Conservation (phyloP, 2,113 vertebrate genomes). For the Ochotona princeps region DNA sequence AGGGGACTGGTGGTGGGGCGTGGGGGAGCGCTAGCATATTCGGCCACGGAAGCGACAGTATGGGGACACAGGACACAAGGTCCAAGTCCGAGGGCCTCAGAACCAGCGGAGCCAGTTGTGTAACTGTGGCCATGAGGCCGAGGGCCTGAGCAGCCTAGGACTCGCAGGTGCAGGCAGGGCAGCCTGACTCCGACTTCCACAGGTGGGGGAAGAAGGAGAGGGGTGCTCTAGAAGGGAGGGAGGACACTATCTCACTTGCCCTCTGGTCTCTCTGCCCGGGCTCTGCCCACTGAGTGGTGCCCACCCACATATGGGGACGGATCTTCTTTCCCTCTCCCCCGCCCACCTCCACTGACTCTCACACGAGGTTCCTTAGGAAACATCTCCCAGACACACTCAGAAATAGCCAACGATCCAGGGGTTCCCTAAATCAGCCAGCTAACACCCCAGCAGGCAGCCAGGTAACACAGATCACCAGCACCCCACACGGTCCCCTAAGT, state of each 20-base stretch:
- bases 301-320: background rate
- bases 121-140: too few relatives aligned
- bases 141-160: too few relatives aligned
- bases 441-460: too few relatives aligned
- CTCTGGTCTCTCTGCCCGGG: background rate
- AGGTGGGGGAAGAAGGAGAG: background rate
- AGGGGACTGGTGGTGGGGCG: too few relatives aligned
- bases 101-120: background rate
- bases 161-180: too few relatives aligned
- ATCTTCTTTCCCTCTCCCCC: too few relatives aligned
- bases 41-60: background rate
- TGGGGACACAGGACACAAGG: background rate
- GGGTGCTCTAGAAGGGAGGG: background rate
- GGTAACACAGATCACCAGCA: too few relatives aligned
- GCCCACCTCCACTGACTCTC: background rate
- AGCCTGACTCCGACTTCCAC: background rate
- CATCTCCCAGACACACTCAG: background rate
- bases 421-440: background rate
- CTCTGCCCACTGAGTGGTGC: too few relatives aligned
- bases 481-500: too few relatives aligned
- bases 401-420: background rate
- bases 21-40: background rate
- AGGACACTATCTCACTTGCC: background rate
- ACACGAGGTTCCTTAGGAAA: background rate
- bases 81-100: background rate